phyloP scores from a whole-genome alignment of 2,888 invertebrate species.

The Phyllotreta cruciferae region DNA sequence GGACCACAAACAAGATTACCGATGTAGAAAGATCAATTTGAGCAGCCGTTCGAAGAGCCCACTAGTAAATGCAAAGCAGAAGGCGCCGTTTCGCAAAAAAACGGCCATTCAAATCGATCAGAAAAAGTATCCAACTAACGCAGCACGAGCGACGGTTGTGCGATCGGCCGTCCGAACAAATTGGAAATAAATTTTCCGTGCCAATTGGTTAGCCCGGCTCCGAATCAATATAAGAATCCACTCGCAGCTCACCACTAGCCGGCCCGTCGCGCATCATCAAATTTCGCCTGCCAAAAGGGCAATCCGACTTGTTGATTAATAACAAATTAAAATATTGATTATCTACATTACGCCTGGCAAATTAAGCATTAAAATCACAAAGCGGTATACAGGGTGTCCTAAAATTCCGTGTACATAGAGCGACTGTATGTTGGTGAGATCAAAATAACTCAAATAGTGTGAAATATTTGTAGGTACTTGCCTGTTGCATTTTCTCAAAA shows the following conservation, averaged over 20 bases:
- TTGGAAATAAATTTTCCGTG: slow-evolving; percentile 15
- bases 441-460: not conserved
- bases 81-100: no score
- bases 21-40: no score
- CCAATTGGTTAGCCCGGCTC: slow-evolving; percentile 4
- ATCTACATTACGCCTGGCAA: not conserved
- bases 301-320: slow-evolving; percentile 11
- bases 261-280: not conserved
- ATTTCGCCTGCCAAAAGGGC: slow-evolving; percentile 1
- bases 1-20: no score
- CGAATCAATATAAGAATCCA: slow-evolving; percentile 10
- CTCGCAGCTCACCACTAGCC: not conserved
- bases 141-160: no score
- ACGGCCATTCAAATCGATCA: no score
- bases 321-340: slow-evolving; percentile 3
- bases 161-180: slow-evolving; percentile 9
- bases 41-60: no score
- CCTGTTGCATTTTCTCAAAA: slow-evolving; percentile 97
- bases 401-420: no score
- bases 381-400: no score
- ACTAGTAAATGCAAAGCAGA: no score
- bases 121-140: not conserved
- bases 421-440: no score
- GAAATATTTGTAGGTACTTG: no score
- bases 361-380: not conserved